Conservation (phyloP, 2,113 vertebrate species). For the Spheniscus mendiculus region DNA sequence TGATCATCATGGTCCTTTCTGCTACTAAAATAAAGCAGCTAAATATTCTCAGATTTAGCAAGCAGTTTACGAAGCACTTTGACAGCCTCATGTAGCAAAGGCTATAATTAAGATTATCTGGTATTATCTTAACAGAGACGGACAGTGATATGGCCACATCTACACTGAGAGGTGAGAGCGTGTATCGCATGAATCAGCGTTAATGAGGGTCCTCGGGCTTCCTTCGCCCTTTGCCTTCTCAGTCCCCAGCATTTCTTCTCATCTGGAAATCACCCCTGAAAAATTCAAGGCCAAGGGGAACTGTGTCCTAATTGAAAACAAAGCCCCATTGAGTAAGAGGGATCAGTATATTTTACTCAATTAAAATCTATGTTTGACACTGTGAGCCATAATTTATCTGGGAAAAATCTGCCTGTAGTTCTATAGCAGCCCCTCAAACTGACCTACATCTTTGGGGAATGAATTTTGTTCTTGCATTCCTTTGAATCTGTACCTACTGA, state of each 20-base stretch:
- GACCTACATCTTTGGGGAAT: not conserved
- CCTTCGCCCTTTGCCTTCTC: not conserved
- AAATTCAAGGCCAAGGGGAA: constrained; percentile 3
- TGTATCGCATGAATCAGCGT: rapidly evolving
- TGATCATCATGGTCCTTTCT: not conserved
- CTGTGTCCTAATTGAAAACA: not conserved
- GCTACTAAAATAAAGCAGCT: not conserved
- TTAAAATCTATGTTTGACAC: not conserved
- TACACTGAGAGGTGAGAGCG: not conserved
- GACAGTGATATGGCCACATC: not conserved
- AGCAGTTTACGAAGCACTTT: rapidly evolving
- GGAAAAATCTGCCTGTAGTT: not conserved
- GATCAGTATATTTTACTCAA: constrained; percentile 6
- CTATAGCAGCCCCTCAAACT: not conserved
- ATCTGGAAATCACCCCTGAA: not conserved
- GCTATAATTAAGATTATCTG: not conserved
- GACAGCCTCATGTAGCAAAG: not conserved
- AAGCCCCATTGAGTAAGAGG: not conserved
- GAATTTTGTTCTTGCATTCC: not conserved
- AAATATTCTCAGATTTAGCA: not conserved
- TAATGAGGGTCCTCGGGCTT: not conserved
- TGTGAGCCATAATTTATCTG: not conserved
- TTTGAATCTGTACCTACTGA: not conserved
- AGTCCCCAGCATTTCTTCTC: not conserved
- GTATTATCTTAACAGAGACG: not conserved